Conservation (phyloP, 2,113 vertebrate genomes). For the Leuciscus idus region DNA sequence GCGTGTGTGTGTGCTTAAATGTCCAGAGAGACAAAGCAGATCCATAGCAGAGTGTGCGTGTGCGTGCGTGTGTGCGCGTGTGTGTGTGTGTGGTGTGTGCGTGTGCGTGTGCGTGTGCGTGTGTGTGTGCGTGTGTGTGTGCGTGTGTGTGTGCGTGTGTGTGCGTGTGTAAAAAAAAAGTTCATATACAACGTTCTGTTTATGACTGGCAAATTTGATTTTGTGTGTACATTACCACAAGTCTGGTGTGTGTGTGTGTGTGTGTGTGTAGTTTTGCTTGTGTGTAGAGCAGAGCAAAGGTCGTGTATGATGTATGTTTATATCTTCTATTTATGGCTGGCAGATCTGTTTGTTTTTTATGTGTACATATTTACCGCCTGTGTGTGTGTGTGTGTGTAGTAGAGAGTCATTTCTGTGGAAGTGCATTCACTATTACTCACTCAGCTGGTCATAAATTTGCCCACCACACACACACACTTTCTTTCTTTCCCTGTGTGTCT, state of each 20-base stretch:
- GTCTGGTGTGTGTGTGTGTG: background rate
- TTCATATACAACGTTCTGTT: conserved; percentile 1
- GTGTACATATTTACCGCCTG: background rate
- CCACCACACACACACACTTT: conserved; percentile 13
- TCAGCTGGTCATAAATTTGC: conserved; percentile 57
- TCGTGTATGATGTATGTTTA: conserved; percentile 30
- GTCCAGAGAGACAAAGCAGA: conserved; percentile 44
- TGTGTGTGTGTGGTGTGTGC: too few relatives aligned
- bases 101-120: too few relatives aligned
- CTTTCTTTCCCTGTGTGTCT: too few relatives aligned
- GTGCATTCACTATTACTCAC: conserved; percentile 51
- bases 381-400: conserved; percentile 8
- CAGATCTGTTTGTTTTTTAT: background rate
- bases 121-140: background rate
- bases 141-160: too few relatives aligned
- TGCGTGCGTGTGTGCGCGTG: background rate
- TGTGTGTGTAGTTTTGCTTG: background rate
- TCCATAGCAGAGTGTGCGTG: conserved; percentile 18
- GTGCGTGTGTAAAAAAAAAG: background rate
- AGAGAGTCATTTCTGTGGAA: conserved; percentile 38
- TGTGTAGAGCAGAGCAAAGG: conserved; percentile 38
- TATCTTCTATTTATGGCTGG: conserved; percentile 34
- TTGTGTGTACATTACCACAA: conserved; percentile 2
- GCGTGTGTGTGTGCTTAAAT: conserved; percentile 2
- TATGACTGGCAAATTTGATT: conserved; percentile 21